Evolutionary conservation across 92 coral and sea anemone species (phyloP), one percentile per base, ranked within the genome.

Genomic region (Epizoanthus fatuus): DNA sequence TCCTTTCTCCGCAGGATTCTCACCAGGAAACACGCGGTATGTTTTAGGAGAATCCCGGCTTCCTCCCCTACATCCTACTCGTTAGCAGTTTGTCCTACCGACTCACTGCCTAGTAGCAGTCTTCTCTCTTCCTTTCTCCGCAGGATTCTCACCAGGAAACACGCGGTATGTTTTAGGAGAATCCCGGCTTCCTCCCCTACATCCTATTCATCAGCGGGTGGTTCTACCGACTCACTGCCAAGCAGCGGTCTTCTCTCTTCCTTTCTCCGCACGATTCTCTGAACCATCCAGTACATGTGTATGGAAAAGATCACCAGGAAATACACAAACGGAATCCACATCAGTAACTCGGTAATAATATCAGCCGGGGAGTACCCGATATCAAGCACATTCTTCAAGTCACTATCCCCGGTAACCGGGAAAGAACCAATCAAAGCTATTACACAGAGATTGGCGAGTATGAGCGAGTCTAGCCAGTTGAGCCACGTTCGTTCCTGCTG

Each of bases 261-360:
- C 20, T 32, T 37, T 66, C 72, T 37, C 0, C 20, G 72, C 16
- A 5, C 49, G n/a, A 66, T 66, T 66, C 49, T 66, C 20, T 17
- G 45, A 37, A 66, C n/a, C 49, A 37, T 12, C 17, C 16, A 63
- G 72, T 69, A 72, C 52, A 82, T 8, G 57, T 88, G 75, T 14
- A 40, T 5, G 11, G 13, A 25, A 54, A 88, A 68, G 4, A 83
- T 63, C 51, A 58, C 83, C 11, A 88, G 44, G 51, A 88, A 88
- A 55, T 88, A 88, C 20, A 66, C 72, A 35, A 68, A 71, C n/a
- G 92, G 92, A n/a, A 88, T 80, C 92, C 92, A 88, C 84, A 88
- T 88, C 39, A 88, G 55, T 4, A 82, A 4, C 7, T 82, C 35
- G 40, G 84, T 59, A 2, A 88, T n/a, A 56, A 63, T 62, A 49